Evolutionary conservation across 2,113 vertebrate genomes (phyloP).

Genomic region (Diadophis punctatus): DNA sequence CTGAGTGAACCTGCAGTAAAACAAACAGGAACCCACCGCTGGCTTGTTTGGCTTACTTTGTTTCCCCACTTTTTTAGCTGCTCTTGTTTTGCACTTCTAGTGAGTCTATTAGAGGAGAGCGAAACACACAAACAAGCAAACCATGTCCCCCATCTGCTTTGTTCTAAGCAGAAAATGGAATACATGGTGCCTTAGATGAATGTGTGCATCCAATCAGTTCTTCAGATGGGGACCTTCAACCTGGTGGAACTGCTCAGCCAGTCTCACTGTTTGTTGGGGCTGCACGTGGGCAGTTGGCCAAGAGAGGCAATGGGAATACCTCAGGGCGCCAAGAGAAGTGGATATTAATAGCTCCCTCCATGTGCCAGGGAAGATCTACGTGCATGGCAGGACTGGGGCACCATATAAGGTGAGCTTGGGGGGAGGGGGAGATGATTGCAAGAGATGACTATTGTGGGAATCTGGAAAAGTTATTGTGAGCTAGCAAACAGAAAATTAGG

Average conservation of each 20-base stretch:
- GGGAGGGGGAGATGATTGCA: not conserved
- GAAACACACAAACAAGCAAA: not conserved
- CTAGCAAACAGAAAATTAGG: not conserved
- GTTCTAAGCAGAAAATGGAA: not conserved
- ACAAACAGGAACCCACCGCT: too few relatives aligned
- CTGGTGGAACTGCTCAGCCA: not conserved
- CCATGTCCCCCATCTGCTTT: not conserved
- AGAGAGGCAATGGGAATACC: not conserved
- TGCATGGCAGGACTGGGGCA: not conserved
- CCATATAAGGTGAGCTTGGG: slow-evolving; percentile 4
- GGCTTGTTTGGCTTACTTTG: not conserved
- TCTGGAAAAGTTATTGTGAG: not conserved
- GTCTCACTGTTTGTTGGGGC: not conserved
- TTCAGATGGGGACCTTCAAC: not conserved
- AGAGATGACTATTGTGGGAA: not conserved
- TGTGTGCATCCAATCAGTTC: not conserved
- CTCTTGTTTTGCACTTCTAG: not conserved
- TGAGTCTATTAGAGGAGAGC: not conserved
- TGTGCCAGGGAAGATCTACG: not conserved
- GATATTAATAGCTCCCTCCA: slow-evolving; percentile 12
- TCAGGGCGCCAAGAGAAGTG: not conserved
- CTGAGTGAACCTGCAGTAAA: too few relatives aligned
- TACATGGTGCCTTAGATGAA: not conserved
- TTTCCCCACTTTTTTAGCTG: not conserved
- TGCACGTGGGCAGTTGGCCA: not conserved